A percentile compares a stretch with the other conserved stretches of the same genome.
Evolutionary conservation across 1,140 invertebrate genomes (phyloP).

Genomic region (Penaeus indicus): DNA sequence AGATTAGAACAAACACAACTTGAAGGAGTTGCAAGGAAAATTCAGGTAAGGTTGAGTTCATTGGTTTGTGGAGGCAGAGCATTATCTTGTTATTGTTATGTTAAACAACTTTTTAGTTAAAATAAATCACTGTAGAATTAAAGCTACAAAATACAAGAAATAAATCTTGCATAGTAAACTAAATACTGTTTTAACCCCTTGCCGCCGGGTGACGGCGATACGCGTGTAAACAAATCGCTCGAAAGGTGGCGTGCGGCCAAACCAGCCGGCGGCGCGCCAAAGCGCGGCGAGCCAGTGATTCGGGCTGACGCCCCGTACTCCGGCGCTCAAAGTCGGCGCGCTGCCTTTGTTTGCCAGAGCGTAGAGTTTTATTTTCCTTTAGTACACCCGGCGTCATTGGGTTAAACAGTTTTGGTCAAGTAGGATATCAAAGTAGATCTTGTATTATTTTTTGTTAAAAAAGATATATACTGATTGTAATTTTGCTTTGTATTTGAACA

Average conservation of each 20-base stretch:
- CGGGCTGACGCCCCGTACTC: too few species aligned
- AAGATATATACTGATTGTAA: neutral
- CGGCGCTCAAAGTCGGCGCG: too few species aligned
- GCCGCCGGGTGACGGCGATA: too few species aligned
- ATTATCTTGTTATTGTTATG: neutral
- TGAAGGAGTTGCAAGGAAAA: constrained; percentile 93
- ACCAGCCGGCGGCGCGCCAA: too few species aligned
- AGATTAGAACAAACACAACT: constrained; percentile 93
- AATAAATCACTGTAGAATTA: neutral
- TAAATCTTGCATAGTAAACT: constrained; percentile 2
- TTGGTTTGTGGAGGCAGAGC: neutral
- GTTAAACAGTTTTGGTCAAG: neutral
- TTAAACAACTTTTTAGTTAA: neutral
- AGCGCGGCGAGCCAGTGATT: too few species aligned
- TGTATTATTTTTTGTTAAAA: neutral
- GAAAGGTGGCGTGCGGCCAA: too few species aligned
- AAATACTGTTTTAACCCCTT: too few species aligned
- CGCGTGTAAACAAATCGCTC: too few species aligned
- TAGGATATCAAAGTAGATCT: neutral
- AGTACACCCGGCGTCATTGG: too few species aligned
- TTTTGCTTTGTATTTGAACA: constrained; percentile 71
- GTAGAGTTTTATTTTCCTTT: too few species aligned
- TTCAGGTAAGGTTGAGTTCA: constrained; percentile 83
- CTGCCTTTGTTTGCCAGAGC: too few species aligned
- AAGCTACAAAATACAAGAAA: neutral